Base-by-base conservation (phyloP, 2,797 vertebrate species). In the Chrysocyon brachyurus region DNA sequence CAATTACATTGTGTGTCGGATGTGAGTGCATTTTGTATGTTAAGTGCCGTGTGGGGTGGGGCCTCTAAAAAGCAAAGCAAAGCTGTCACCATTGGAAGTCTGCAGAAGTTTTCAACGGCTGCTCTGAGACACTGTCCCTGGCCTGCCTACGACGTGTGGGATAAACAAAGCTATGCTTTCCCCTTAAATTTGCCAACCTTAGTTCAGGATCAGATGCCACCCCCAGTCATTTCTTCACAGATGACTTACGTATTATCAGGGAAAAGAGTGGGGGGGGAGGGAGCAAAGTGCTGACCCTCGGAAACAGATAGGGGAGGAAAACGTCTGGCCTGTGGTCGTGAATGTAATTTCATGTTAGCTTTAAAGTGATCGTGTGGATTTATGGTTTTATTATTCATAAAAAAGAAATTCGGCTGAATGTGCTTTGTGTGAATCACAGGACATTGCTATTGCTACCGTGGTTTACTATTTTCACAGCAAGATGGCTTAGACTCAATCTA, bases 401-500 rank as follows among this genome's bases (percentile, higher is more conserved):
- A 97, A 96, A 95, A 75, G 87, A 97, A 98, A 96, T 93, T 82
- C 86, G 92, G 94, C 90, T 88, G 91, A 94, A 97, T 95, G 81
- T 83, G 84, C 87, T 97, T 95, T 92, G 75, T 64, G 66, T 46
- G 97, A 96, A 97, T 97, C 86, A 95, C 31, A 84, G 57, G 57
- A 79, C 72, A 96, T 92, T 94, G 81, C 78, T 89, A 92, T 70
- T 95, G 87, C 88, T 95, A 81, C 36, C 15, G 31, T 24, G 31
- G 57, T 91, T 97, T 97, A 92, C 96, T 94, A 97, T 98, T 97
- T 96, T 96, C 97, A 90, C 54, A 96, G 92, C 73, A 90, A 94
- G 63, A 91, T 91, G 87, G 70, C 96, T 96, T 95, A 96, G 92
- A 75, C 68, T 86, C 68, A 97, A 94, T 59, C 68, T 91, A 96